A percentile compares a stretch with the other conserved stretches of the same genome.
Evolutionary conservation across 2,113 vertebrate genomes (phyloP).

Genomic region (Ifrita kowaldi): DNA sequence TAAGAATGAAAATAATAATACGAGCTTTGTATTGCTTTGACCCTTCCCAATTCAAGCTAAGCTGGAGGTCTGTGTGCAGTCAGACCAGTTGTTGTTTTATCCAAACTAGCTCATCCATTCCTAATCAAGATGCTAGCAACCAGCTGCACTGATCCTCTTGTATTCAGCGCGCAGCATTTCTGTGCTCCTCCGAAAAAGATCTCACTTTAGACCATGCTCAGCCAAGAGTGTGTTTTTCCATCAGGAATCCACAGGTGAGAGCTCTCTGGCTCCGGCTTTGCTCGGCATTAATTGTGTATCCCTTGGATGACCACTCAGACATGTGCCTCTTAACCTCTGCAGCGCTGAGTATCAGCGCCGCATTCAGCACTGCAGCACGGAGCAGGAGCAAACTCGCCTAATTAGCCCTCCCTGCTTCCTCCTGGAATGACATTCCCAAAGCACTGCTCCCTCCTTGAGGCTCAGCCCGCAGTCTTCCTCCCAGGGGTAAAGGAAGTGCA

Average conservation of each 20-base stretch:
- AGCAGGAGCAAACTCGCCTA: background rate
- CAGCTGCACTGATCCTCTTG: constrained; percentile 48
- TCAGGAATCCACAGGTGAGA: constrained; percentile 5
- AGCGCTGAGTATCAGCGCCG: fast-evolving
- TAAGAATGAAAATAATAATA: background rate
- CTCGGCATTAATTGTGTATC: background rate
- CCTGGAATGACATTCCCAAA: background rate
- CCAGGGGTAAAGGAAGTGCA: background rate
- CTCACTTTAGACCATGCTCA: constrained; percentile 20
- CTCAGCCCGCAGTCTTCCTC: background rate
- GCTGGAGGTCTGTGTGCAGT: background rate
- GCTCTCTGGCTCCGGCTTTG: background rate
- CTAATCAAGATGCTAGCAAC: constrained; percentile 21
- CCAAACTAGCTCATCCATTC: constrained; percentile 7
- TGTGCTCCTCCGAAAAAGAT: background rate
- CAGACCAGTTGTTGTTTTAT: constrained; percentile 48
- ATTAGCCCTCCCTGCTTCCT: background rate
- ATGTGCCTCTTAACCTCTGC: background rate
- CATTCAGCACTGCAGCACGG: background rate
- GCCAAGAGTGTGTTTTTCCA: constrained; percentile 21
- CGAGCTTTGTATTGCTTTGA: background rate
- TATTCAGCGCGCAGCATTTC: background rate
- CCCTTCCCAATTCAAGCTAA: constrained; percentile 35
- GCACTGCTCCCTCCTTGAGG: background rate
- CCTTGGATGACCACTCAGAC: background rate